Percentiles rank a stretch among this genome's conserved stretches.
These are phyloP conservation scores for Xanthostigma xanthostigma DNA, from an alignment of 2,888 invertebrate species.

Conservation along the genomic window DNA sequence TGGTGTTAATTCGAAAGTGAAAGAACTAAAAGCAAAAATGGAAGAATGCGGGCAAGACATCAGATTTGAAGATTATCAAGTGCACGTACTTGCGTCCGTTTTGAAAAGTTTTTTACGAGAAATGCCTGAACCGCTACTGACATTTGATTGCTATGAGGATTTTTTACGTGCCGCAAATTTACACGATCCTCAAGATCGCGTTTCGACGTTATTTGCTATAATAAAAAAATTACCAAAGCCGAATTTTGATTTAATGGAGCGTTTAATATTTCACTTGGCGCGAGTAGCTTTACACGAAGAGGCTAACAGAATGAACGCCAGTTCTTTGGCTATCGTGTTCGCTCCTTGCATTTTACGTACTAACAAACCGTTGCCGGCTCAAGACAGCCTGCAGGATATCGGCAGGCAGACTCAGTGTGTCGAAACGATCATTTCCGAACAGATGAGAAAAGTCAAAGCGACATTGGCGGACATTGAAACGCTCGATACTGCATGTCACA, in stretches of 20 bases:
- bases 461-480: constrained; percentile 83
- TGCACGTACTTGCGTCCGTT: constrained; percentile 81
- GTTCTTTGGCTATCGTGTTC: constrained; percentile 84
- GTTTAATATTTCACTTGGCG: constrained; percentile 83
- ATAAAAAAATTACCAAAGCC: constrained; percentile 77
- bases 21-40: constrained; percentile 57
- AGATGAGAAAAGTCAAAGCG: constrained; percentile 66
- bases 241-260: constrained; percentile 82
- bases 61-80: constrained; percentile 64
- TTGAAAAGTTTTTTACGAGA: constrained; percentile 82
- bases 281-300: constrained; percentile 75
- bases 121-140: constrained; percentile 84
- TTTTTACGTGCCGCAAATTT: constrained; percentile 80
- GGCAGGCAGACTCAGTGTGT: constrained; percentile 79
- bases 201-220: constrained; percentile 72
- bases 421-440: constrained; percentile 79
- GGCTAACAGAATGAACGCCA: constrained; percentile 82
- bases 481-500: constrained; percentile 71
- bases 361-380: constrained; percentile 74
- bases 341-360: constrained; percentile 87
- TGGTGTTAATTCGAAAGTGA: constrained; percentile 71
- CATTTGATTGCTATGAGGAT: constrained; percentile 89
- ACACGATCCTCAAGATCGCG: constrained; percentile 63
- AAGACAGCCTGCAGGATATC: constrained; percentile 83
- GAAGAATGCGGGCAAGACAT: constrained; percentile 58